phyloP scores from a whole-genome alignment of 2,888 invertebrate species.

The Rhogogaster chlorosoma region DNA sequence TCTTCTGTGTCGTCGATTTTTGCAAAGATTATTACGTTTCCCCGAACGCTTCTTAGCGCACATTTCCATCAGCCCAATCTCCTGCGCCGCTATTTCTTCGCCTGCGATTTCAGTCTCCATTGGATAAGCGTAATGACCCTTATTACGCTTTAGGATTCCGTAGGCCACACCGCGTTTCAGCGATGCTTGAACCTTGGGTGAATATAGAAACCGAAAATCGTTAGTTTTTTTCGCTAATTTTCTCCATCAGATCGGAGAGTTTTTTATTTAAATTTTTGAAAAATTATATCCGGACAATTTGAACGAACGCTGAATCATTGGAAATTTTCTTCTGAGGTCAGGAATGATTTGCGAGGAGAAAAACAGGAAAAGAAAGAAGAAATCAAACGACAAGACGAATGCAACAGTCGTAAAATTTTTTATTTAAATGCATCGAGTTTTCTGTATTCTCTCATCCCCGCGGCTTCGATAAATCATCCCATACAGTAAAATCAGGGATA shows the following conservation, averaged over 20 bases:
- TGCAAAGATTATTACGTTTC: background rate
- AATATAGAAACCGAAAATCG: background rate
- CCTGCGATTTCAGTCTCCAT: slow-evolving; percentile 59
- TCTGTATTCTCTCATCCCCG: background rate
- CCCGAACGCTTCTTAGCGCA: slow-evolving; percentile 55
- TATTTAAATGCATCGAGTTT: background rate
- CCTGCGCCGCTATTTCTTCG: slow-evolving; percentile 64
- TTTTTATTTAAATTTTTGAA: too few species aligned
- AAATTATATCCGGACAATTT: too few species aligned
- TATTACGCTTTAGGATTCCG: slow-evolving; percentile 63
- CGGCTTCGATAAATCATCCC: slow-evolving; percentile 3
- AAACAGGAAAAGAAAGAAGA: too few species aligned
- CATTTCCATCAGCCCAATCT: slow-evolving; percentile 64
- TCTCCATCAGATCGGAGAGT: too few species aligned
- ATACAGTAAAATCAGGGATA: background rate
- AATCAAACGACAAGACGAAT: too few species aligned
- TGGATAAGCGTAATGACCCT: slow-evolving; percentile 62
- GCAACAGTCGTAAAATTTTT: too few species aligned
- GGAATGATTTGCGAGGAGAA: too few species aligned
- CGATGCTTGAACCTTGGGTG: slow-evolving; percentile 62
- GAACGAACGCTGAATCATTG: too few species aligned
- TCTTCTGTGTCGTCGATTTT: background rate
- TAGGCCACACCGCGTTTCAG: slow-evolving; percentile 67
- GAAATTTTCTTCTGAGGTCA: too few species aligned
- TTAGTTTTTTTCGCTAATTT: background rate